Evolutionary conservation across 1,140 invertebrate species (phyloP), one percentile per base, ranked within the genome.

Genomic region (Tribolium castaneum): DNA sequence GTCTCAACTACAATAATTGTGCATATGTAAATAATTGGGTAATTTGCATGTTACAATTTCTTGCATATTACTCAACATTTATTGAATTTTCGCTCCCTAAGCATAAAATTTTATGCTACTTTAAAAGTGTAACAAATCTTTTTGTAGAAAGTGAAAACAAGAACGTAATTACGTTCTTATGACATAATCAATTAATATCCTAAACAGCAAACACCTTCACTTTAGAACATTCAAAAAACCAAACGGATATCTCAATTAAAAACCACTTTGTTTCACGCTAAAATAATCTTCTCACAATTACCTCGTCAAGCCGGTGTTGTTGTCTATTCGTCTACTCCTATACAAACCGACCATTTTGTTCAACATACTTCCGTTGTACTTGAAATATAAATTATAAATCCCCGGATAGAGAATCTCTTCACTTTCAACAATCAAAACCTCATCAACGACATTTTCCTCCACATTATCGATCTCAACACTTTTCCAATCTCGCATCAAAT

Each of bases 311-410:
- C 91, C 91, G 0, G 84, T 87, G 39, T 86, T 78, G 75, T 85
- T 84, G 80, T 92, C 91, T 50, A 87, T 89, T 85, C 97, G 96
- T 22, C 87, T 89, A 84, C 94, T 96, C 51, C 91, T 90, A 85
- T 97, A 97, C 81, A 97, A 92, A 0, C 95, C 95, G 13, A 93
- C 90, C 73, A 94, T 93, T 83, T 90, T 90, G 54, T 92, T 88
- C 1, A 86, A 87, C 10, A 96, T 85, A 7, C 88, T 90, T 6
- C 95, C 95, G 72, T 89, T 88, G 78, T 95, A 96, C 50, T 91
- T 87, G n/a, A 94, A 79, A 1, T 84, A 86, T 10, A 95, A 82
- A 52, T 89, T 86, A 78, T 94, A 94, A n/a, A 88, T 86, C 12
- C 92, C 93, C 3, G 88, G 84, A 13, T 80, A 52, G 1, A 95